These are phyloP conservation scores for Ceratosolen solmsi DNA, from an alignment of 1,140 invertebrate genomes.

Conservation along the genomic window DNA sequence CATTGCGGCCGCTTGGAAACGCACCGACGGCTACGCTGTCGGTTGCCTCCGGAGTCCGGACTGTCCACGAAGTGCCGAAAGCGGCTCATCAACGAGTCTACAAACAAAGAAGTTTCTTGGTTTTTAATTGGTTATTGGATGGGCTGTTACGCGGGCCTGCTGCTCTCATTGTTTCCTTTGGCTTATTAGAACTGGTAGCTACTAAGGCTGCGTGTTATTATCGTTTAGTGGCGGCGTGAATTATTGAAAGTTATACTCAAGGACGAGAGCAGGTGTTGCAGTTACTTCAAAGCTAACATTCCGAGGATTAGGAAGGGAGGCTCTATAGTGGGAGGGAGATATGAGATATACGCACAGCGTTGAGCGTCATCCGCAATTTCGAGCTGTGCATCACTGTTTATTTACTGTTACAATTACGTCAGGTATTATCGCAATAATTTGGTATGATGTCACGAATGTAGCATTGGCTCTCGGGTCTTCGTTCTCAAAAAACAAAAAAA, in stretches of 20 bases:
- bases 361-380: no score
- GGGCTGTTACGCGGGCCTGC: neutral
- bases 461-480: no score
- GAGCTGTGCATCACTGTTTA: no score
- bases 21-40: neutral
- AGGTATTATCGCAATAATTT: no score
- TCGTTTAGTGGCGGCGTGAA: neutral
- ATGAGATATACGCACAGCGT: no score
- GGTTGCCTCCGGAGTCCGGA: neutral
- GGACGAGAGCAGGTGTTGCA: neutral
- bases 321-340: no score
- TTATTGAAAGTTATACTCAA: neutral
- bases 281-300: neutral
- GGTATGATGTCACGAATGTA: no score
- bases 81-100: constrained; percentile 2
- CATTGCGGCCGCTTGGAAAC: constrained; percentile 25
- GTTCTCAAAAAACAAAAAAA: no score
- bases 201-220: neutral
- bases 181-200: neutral
- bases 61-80: constrained; percentile 15
- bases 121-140: neutral
- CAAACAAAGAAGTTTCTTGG: constrained; percentile 26
- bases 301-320: no score
- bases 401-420: no score
- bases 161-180: neutral